Conservation (phyloP, 2,113 vertebrate genomes). For the Tragulus kanchil region DNA sequence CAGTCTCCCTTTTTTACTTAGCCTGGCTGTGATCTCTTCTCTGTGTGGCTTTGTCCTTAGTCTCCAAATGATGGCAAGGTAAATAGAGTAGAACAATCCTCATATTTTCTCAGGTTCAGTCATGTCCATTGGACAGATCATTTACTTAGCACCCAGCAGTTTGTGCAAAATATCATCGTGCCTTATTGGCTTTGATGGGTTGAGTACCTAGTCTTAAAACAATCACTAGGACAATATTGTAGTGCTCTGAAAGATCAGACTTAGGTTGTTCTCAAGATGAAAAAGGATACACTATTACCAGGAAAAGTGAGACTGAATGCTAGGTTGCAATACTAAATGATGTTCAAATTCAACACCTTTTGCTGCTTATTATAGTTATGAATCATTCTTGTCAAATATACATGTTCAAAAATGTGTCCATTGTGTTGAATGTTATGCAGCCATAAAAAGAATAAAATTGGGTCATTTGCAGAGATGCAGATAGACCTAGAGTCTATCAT, state of each 20-base stretch:
- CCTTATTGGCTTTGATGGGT: conserved; percentile 6
- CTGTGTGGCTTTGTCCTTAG: background rate
- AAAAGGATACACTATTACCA: background rate
- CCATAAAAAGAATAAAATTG: background rate
- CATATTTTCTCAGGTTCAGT: conserved; percentile 21
- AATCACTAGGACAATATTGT: background rate
- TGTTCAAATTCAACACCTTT: conserved; percentile 6
- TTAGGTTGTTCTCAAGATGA: conserved; percentile 23
- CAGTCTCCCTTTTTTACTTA: conserved; percentile 18
- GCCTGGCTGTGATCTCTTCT: background rate
- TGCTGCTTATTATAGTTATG: background rate
- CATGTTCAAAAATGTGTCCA: conserved; percentile 7
- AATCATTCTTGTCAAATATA: background rate
- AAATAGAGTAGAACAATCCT: background rate
- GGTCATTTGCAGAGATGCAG: background rate
- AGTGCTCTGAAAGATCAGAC: background rate
- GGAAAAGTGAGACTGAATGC: conserved; percentile 18
- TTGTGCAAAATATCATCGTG: background rate
- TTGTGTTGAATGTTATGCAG: background rate
- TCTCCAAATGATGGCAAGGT: conserved; percentile 10
- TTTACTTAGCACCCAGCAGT: background rate
- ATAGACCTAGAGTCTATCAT: background rate
- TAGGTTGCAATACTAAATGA: background rate
- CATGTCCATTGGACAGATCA: background rate
- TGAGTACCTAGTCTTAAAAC: background rate